These are phyloP conservation scores for Pristionchus arcanus DNA, from an alignment of 2,888 invertebrate genomes.

Conservation along the genomic window DNA sequence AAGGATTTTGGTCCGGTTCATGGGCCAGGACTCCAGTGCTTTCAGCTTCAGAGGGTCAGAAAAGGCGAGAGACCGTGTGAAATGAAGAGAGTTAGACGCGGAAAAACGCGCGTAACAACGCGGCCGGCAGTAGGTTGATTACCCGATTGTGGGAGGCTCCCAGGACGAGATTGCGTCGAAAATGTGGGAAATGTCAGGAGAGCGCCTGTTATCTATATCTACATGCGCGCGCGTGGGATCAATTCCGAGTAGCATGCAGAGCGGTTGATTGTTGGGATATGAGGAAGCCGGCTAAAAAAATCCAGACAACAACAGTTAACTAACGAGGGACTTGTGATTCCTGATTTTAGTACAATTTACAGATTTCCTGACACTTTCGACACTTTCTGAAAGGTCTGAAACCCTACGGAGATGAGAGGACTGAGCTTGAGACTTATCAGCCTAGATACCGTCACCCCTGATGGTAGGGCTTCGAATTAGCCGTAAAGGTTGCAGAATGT, in stretches of 20 bases:
- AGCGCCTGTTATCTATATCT: conserved; percentile 8
- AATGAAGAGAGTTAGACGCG: background rate
- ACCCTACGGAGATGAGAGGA: no score
- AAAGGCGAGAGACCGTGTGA: background rate
- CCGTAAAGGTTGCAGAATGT: no score
- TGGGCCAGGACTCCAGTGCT: background rate
- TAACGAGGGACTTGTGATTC: no score
- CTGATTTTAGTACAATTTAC: no score
- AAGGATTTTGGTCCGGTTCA: background rate
- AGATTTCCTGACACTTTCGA: no score
- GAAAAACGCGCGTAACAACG: background rate
- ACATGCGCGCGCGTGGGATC: background rate
- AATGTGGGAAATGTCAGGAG: background rate
- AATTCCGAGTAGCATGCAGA: background rate
- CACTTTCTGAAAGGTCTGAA: no score
- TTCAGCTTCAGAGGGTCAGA: background rate
- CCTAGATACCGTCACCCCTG: no score
- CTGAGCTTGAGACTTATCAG: no score
- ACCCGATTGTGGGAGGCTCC: background rate
- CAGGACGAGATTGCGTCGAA: background rate
- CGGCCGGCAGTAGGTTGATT: background rate
- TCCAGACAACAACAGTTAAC: background rate
- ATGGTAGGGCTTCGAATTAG: no score
- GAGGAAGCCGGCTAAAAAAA: background rate
- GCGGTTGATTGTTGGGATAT: background rate